A percentile compares a stretch with the other conserved stretches of the same genome.
phyloP scores from a whole-genome alignment of 2,888 invertebrate species.

The Loripinus fragilis region DNA sequence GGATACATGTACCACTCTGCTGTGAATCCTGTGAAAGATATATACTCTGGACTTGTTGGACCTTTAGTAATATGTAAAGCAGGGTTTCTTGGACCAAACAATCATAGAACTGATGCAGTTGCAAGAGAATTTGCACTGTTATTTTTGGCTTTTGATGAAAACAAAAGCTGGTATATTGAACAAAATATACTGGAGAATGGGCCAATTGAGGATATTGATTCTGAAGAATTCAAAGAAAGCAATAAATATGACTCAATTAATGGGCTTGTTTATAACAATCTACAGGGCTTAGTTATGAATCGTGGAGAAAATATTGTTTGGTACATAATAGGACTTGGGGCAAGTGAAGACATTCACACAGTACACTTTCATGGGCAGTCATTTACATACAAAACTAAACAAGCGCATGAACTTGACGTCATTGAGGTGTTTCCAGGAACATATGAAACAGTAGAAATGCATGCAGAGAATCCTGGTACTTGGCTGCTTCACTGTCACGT shows the following conservation, averaged over 20 bases:
- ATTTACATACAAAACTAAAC: slow-evolving; percentile 50
- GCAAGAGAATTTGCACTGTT: slow-evolving; percentile 73
- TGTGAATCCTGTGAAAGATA: slow-evolving; percentile 65
- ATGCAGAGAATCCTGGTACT: slow-evolving; percentile 64
- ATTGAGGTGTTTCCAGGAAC: slow-evolving; percentile 67
- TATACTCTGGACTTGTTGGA: slow-evolving; percentile 66
- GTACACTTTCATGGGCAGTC: slow-evolving; percentile 69
- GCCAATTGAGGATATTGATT: slow-evolving; percentile 37
- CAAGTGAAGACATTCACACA: slow-evolving; percentile 63
- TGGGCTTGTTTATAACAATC: slow-evolving; percentile 66
- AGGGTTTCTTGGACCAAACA: slow-evolving; percentile 45
- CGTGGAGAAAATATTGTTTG: slow-evolving; percentile 64
- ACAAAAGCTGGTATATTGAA: slow-evolving; percentile 72
- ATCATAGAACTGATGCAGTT: slow-evolving; percentile 58
- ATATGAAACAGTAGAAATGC: slow-evolving; percentile 65
- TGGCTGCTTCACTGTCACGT: slow-evolving; percentile 70
- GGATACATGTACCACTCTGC: slow-evolving; percentile 72
- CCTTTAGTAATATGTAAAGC: slow-evolving; percentile 66
- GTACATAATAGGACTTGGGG: slow-evolving; percentile 68
- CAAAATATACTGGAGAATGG: slow-evolving; percentile 70
- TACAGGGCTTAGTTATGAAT: slow-evolving; percentile 55
- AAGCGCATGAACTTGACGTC: slow-evolving; percentile 56
- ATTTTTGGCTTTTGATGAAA: slow-evolving; percentile 75
- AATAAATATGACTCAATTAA: slow-evolving; percentile 70
- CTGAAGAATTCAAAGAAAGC: slow-evolving; percentile 58